Base-by-base conservation (phyloP, 1,140 invertebrate species). In the Campoletis sonorensis region DNA sequence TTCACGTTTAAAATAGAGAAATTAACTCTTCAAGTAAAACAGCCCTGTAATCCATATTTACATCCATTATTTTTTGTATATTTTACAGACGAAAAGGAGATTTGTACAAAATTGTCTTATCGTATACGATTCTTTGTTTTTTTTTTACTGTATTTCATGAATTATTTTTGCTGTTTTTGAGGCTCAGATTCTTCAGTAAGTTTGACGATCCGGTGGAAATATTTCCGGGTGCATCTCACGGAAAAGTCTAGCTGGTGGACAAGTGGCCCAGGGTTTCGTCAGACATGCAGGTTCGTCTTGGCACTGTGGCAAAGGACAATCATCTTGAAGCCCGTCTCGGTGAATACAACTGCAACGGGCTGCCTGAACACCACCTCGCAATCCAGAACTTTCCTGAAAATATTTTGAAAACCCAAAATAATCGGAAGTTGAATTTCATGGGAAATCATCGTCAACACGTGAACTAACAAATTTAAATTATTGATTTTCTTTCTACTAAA, bases 281-380 rank as follows among this genome's bases (percentile, higher is more conserved):
- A 95, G 84, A 85, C 95, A 96, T n/a, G 93, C 88, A 0, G 94
- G 94, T 61, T 93, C 88, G 13, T 94, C 94, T 54, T 93, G 93
- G 85, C 95, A 96, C 54, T 93, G 93, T 21, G 92, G 94, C 18
- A 95, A 89, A 0, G 93, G 94, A 86, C 95, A 96, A 83, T 94
- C 92, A 85, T 96, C 95, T 88, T 96, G 95, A 18, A 96, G 91
- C 1, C 95, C 95, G 89, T 96, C 95, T 68, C 94, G 93, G 83
- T 94, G 94, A 72, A 95, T 93, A 85, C 95, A 96, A 81, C 95
- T 93, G 85, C 95, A 96, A 77, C 93, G 94, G 33, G 94, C 93
- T 80, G 94, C 94, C 85, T 96, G 92, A 84, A 94, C 93, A 49
- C 95, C 93, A 70, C 92, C 94, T 30, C 94, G 93, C 83, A 96